phyloP scores from a whole-genome alignment of 2,888 invertebrate genomes.

The Ophioninae sp. region DNA sequence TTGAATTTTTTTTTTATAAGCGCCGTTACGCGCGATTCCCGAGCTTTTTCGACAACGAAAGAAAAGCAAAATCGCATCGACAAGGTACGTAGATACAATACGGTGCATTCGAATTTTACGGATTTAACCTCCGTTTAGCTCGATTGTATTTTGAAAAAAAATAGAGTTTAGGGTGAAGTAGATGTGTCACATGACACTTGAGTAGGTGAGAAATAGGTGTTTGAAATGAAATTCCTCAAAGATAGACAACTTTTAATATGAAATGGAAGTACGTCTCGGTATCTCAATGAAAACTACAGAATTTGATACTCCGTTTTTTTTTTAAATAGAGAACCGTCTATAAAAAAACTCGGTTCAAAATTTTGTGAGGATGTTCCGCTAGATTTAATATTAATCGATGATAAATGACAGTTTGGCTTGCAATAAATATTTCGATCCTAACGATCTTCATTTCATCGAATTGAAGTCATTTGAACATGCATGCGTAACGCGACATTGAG shows the following conservation, averaged over 20 bases:
- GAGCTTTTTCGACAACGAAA: constrained; percentile 5
- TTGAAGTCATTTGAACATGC: background rate
- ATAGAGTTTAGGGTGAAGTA: too few relatives aligned
- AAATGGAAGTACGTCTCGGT: too few relatives aligned
- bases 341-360: too few relatives aligned
- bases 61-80: constrained; percentile 32
- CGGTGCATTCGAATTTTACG: background rate
- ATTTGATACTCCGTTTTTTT: too few relatives aligned
- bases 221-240: background rate
- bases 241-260: too few relatives aligned
- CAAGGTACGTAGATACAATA: constrained; percentile 48
- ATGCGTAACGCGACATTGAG: background rate
- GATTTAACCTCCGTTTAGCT: background rate
- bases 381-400: too few relatives aligned
- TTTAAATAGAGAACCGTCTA: too few relatives aligned
- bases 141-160: background rate
- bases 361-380: too few relatives aligned
- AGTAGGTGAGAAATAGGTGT: background rate
- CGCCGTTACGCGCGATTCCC: constrained; percentile 47
- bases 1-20: constrained; percentile 55
- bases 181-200: too few relatives aligned
- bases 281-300: too few relatives aligned
- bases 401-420: too few relatives aligned
- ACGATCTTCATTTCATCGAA: background rate
- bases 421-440: too few relatives aligned